phyloP scores from a whole-genome alignment of 2,888 invertebrate genomes.

The Caenorhabditis becei region DNA sequence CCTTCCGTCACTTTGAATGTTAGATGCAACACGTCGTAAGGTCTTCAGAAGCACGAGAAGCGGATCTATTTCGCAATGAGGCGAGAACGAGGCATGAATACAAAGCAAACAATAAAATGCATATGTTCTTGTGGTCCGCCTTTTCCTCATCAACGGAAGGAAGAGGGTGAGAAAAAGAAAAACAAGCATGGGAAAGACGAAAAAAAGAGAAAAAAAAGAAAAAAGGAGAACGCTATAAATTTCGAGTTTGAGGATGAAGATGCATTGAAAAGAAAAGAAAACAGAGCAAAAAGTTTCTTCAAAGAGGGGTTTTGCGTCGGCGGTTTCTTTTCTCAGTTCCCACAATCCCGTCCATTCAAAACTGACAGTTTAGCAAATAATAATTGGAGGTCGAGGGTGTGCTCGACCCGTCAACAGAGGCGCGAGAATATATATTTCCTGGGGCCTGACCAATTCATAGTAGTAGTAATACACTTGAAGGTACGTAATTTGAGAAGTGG shows the following conservation, averaged over 20 bases:
- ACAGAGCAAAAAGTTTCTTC: conserved; percentile 6
- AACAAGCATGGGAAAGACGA: too few species aligned
- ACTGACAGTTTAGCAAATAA: conserved; percentile 54
- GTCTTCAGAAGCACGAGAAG: background rate
- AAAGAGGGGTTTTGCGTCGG: background rate
- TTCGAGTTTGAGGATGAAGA: conserved; percentile 11
- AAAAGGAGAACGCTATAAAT: conserved; percentile 11
- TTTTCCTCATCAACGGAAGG: conserved; percentile 14
- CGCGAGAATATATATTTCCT: conserved; percentile 35
- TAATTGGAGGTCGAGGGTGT: conserved; percentile 41
- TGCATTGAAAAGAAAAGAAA: conserved; percentile 2
- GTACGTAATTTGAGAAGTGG: conserved; percentile 52
- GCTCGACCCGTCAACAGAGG: conserved; percentile 30
- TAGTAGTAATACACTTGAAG: conserved; percentile 29
- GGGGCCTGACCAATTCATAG: conserved; percentile 30
- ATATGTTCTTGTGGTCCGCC: conserved; percentile 42
- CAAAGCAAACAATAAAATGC: conserved; percentile 49
- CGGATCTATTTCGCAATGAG: conserved; percentile 37
- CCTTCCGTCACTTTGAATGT: conserved; percentile 35
- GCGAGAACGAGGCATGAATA: conserved; percentile 20
- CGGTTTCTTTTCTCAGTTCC: background rate
- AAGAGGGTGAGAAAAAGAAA: conserved; percentile 2
- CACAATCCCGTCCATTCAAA: background rate
- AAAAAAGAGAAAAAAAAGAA: conserved; percentile 35
- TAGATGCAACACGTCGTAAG: conserved; percentile 26